phyloP scores from a whole-genome alignment of 1,140 invertebrate genomes.

The Tigriopus japonicus region DNA sequence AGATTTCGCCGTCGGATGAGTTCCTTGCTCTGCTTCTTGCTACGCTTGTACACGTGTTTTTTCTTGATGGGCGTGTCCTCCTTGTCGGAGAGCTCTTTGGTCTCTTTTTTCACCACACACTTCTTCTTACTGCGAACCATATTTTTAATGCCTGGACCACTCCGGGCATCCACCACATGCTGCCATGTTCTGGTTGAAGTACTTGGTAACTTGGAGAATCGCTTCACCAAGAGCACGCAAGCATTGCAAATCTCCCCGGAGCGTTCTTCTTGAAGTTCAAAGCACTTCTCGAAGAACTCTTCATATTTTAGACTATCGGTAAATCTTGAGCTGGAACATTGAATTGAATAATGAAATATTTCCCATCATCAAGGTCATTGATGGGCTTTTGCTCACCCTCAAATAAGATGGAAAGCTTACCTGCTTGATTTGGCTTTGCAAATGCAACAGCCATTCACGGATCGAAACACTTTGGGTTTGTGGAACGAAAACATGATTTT shows the following conservation, averaged over 20 bases:
- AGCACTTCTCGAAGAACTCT: slow-evolving; percentile 1
- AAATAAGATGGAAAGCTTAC: neutral
- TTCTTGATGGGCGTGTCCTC: neutral
- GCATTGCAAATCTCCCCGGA: slow-evolving; percentile 14
- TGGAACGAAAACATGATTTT: slow-evolving; percentile 10
- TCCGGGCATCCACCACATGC: slow-evolving; percentile 21
- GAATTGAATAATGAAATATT: neutral
- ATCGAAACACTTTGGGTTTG: slow-evolving; percentile 9
- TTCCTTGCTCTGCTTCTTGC: neutral
- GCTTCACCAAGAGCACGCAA: slow-evolving; percentile 10
- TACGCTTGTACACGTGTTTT: neutral
- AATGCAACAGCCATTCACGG: slow-evolving; percentile 7
- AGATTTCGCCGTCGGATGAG: neutral
- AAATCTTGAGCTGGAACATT: slow-evolving; percentile 13
- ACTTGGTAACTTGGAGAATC: slow-evolving; percentile 1
- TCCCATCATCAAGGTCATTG: neutral
- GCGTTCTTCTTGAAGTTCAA: neutral
- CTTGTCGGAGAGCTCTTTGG: neutral
- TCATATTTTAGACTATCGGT: slow-evolving; percentile 12
- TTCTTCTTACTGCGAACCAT: neutral
- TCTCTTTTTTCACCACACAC: neutral
- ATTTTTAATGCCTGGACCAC: slow-evolving; percentile 79
- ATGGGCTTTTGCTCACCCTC: neutral
- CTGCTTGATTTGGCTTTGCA: slow-evolving; percentile 11
- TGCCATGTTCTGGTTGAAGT: neutral